phyloP scores from a whole-genome alignment of 2,113 vertebrate species.

The Mastomys coucha region DNA sequence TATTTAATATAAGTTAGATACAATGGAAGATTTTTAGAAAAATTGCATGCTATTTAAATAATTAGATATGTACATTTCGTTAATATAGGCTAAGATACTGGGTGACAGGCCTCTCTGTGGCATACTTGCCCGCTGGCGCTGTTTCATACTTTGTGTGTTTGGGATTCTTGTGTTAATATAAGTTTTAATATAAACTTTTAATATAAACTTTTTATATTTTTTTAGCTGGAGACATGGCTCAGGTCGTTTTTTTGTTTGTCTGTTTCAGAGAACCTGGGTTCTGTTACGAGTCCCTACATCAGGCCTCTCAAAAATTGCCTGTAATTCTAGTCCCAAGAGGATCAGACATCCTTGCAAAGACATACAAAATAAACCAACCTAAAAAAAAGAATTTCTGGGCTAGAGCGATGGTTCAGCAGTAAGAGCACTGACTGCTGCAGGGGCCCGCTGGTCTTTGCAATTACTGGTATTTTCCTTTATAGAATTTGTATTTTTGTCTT shows the following conservation, averaged over 20 bases:
- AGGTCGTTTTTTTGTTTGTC: neutral
- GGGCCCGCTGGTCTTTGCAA: neutral
- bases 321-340: neutral
- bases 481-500: conserved; percentile 13
- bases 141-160: neutral
- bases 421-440: neutral
- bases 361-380: neutral
- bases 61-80: conserved; percentile 2
- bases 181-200: neutral
- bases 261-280: neutral
- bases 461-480: conserved; percentile 31
- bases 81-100: neutral
- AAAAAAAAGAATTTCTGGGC: neutral
- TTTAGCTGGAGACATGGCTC: neutral
- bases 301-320: neutral
- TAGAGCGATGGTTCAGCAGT: neutral
- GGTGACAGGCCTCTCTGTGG: neutral
- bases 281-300: neutral
- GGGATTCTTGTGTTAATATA: neutral
- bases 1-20: conserved; percentile 51
- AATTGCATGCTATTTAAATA: conserved; percentile 47
- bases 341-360: neutral
- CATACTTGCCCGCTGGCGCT: conserved; percentile 40
- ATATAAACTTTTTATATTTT: conserved; percentile 5
- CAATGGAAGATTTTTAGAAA: conserved; percentile 24